phyloP scores from a whole-genome alignment of 2,113 vertebrate genomes.

The Brienomyrus longianalis region DNA sequence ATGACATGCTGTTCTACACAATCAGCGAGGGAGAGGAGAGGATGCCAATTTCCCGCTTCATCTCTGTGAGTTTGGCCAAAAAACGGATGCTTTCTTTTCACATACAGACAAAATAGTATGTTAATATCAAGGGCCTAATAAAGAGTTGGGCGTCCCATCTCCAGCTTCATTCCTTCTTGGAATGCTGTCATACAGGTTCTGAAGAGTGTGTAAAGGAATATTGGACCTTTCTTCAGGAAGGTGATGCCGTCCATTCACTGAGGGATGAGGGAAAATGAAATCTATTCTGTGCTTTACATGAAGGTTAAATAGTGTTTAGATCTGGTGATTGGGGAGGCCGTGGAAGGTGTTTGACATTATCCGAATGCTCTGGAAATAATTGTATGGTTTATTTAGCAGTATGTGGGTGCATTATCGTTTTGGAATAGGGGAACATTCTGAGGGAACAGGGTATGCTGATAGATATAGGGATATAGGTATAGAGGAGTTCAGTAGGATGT shows the following conservation, averaged over 20 bases:
- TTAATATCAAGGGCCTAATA: neutral
- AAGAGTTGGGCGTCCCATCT: neutral
- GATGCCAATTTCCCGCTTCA: slow-evolving; percentile 71
- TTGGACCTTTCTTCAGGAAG: neutral
- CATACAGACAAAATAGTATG: no score
- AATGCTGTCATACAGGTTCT: neutral
- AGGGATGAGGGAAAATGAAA: neutral
- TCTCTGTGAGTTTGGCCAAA: slow-evolving; percentile 58
- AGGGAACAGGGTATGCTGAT: neutral
- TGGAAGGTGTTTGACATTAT: neutral
- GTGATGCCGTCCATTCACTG: neutral
- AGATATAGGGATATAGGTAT: neutral
- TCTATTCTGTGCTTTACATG: neutral
- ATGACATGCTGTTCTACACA: slow-evolving; percentile 76
- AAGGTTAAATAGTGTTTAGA: neutral
- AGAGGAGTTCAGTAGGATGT: neutral
- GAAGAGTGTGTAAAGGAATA: neutral
- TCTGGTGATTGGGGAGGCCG: neutral
- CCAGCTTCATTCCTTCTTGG: neutral
- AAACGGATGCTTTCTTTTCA: neutral
- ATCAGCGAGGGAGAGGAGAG: slow-evolving; percentile 72
- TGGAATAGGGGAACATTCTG: neutral
- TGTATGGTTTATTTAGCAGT: neutral
- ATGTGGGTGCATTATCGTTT: neutral
- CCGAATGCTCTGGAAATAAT: neutral